Evolutionary conservation across 1,140 invertebrate species (phyloP), one percentile per base, ranked within the genome.

Genomic region (Thaumatotibia leucotreta): DNA sequence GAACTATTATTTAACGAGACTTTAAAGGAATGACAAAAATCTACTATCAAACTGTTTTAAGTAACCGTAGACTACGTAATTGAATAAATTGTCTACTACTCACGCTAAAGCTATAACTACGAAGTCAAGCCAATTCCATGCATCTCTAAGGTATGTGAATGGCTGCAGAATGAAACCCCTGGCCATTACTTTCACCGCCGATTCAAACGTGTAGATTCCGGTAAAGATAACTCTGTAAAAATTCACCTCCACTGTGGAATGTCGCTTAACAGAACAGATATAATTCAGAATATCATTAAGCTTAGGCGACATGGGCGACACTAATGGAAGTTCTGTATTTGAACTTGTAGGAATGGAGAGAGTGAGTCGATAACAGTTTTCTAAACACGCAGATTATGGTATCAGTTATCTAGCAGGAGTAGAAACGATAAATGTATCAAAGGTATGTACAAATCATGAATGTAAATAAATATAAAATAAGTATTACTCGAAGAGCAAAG

Each of bases 121-220:
- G 96, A 99, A 99, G 96, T 99, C 98, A 94, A 99, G 95, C 98
- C 98, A 99, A 95, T 99, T 99, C 98, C 98, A 99, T 94, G 98
- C 97, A 96, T 99, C 98, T 95, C 98, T 96, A 95, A 99, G 97
- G 96, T 99, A 99, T 93, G 98, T 99, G 95, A 99, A 99, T 93
- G 95, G 95, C 94, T 98, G 96, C 93, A 99, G 94, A 94, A 99
- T 98, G 95, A 99, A 99, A 94, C 98, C 98, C 94, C 98, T 95
- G 91, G 98, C 98, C 95, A 98, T 96, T 93, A 99, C 96, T 96
- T 99, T 99, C 92, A 99, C 96, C 92, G 97, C 95, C 91, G 97
- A 98, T 95, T 99, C 98, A 94, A 99, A 97, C 92, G 97, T 98
- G 95, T 99, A 99, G 95, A 99, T 99, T 92, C 96, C 97, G 93